phyloP scores from a whole-genome alignment of 1,140 invertebrate species.

The Macrosteles quadrilineatus region DNA sequence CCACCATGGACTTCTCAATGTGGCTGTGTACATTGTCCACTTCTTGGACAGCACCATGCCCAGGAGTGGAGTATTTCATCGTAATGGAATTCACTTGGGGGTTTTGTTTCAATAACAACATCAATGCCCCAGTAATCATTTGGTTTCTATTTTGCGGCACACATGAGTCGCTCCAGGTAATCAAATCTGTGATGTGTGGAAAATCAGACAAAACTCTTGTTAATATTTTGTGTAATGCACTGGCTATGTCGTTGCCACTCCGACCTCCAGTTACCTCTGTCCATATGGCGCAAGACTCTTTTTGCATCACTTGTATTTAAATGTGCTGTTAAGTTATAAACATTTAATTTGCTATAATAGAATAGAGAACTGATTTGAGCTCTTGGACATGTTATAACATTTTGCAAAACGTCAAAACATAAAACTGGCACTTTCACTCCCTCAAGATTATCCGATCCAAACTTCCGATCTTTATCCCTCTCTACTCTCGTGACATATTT shows the following conservation, averaged over 20 bases:
- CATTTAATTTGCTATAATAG: conserved; percentile 41
- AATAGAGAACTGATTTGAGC: conserved; percentile 40
- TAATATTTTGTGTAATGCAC: conserved; percentile 42
- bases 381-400: conserved; percentile 41
- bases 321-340: conserved; percentile 43
- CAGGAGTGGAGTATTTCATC: conserved; percentile 44
- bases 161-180: conserved; percentile 44
- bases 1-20: conserved; percentile 20
- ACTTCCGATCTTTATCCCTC: conserved; percentile 34
- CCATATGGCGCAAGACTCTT: conserved; percentile 41
- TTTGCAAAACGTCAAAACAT: conserved; percentile 42
- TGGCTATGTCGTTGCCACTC: conserved; percentile 43
- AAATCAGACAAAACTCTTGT: conserved; percentile 33
- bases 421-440: conserved; percentile 36
- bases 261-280: conserved; percentile 35
- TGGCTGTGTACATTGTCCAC: too few relatives aligned
- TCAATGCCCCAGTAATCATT: conserved; percentile 39
- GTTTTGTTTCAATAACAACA: conserved; percentile 37
- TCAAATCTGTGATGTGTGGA: conserved; percentile 36
- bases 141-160: conserved; percentile 44
- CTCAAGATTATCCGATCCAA: conserved; percentile 1
- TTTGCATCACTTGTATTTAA: conserved; percentile 33
- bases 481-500: conserved; percentile 30
- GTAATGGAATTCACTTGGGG: conserved; percentile 36
- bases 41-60: conserved; percentile 43